Evolutionary conservation across 2,888 invertebrate species (phyloP), one percentile per base, ranked within the genome.

Genomic region (Ophioninae sp.): DNA sequence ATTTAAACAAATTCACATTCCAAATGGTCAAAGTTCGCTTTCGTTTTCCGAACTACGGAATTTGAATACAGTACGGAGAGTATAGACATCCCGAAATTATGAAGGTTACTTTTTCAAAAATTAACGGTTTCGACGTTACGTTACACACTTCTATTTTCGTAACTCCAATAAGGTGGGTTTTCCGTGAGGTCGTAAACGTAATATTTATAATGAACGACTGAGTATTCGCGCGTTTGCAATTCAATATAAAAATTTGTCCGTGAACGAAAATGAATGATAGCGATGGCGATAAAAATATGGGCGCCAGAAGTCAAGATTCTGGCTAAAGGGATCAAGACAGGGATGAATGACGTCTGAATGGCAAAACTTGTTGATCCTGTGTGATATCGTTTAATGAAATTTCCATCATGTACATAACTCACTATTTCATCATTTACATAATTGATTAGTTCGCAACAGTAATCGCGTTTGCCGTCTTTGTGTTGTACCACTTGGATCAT

Each of bases 351-450:
- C 51, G 51, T 51, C 17, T 10, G 51, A 51, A 13, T 10, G 13
- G 13, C 13, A 17, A 51, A 51, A 17, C 17, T 63, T 22, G 74
- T 67, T 67, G 73, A 76, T 87, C 86, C 85, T 85, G 86, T 75
- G 80, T 82, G 85, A 85, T 85, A 86, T 85, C 85, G 75, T 88
- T 88, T 88, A 87, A 89, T 88, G 86, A 88, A 85, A 86, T 87
- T 79, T 58, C 23, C 74, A 75, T 86, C 86, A 86, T 87, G 75
- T 90, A 88, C 87, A 89, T 88, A 86, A 87, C 87, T 87, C 85
- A 88, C 86, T 51, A 51, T 13, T 51, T 51, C 51, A 51, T 51
- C 51, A 51, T 51, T 51, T 51, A 51, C 51, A 51, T 51, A 51
- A 51, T 51, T 51, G 17, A 86, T 86, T 85, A 71, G 85, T 86